These are phyloP conservation scores for Upupa epops DNA, from an alignment of 2,113 vertebrate species.

Conservation along the genomic window DNA sequence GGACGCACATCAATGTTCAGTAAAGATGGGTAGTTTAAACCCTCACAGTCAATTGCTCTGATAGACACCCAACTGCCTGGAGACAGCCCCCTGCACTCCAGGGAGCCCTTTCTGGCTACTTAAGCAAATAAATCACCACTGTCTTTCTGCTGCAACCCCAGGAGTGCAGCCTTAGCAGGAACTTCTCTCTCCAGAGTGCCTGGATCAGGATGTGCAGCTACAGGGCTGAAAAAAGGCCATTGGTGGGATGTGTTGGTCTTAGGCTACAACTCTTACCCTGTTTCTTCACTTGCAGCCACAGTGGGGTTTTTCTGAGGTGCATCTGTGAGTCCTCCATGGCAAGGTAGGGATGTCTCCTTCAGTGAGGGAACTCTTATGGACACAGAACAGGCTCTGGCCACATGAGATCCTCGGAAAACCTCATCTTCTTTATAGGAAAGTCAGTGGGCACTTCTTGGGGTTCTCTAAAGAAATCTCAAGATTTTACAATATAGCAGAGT, in stretches of 20 bases:
- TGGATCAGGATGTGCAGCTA: neutral
- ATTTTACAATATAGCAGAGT: neutral
- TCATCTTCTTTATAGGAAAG: neutral
- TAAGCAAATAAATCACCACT: neutral
- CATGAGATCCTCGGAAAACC: neutral
- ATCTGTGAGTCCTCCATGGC: no score
- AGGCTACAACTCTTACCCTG: neutral
- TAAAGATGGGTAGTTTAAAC: neutral
- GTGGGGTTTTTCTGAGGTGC: rapidly evolving
- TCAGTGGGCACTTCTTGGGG: neutral
- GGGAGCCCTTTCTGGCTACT: neutral
- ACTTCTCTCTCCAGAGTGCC: neutral
- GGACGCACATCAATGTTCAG: neutral
- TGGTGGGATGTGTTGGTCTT: rapidly evolving
- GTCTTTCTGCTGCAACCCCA: neutral
- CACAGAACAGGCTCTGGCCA: neutral
- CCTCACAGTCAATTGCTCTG: neutral
- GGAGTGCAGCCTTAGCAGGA: neutral
- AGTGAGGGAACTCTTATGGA: neutral
- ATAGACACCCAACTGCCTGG: neutral
- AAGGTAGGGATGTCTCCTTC: neutral
- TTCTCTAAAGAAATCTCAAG: neutral
- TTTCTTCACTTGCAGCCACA: neutral
- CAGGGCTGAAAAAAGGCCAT: neutral
- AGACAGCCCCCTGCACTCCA: rapidly evolving